Conservation (phyloP, 2,888 invertebrate genomes). For the Escarpia spicata region DNA sequence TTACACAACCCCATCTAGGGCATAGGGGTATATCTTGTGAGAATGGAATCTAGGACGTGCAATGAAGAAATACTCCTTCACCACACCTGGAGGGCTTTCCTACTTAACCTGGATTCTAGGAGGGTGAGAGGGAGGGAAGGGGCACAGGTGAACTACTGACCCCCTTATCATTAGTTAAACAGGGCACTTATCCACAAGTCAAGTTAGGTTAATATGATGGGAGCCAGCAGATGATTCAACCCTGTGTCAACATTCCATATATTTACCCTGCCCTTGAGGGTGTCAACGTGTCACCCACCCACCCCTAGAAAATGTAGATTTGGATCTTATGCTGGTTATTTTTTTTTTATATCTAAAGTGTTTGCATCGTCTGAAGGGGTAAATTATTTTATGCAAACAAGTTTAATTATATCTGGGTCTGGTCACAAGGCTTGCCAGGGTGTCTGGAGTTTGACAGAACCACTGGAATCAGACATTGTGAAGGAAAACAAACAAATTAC, state of each 20-base stretch:
- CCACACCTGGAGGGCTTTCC: background rate
- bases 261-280: background rate
- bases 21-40: no score
- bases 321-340: background rate
- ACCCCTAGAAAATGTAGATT: background rate
- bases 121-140: background rate
- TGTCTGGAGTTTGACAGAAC: background rate
- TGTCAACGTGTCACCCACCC: background rate
- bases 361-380: background rate
- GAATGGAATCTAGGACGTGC: no score
- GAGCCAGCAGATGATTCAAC: background rate
- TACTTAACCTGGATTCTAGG: background rate
- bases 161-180: background rate
- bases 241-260: background rate
- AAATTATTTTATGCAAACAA: background rate
- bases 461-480: background rate
- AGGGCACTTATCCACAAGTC: background rate
- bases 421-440: background rate
- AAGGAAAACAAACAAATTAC: background rate
- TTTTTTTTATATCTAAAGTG: background rate
- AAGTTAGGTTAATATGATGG: constrained; percentile 3
- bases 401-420: background rate
- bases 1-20: no score
- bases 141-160: background rate
- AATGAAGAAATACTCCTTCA: background rate